Base-by-base conservation (phyloP, 1,140 invertebrate genomes). In the Danaus plexippus region DNA sequence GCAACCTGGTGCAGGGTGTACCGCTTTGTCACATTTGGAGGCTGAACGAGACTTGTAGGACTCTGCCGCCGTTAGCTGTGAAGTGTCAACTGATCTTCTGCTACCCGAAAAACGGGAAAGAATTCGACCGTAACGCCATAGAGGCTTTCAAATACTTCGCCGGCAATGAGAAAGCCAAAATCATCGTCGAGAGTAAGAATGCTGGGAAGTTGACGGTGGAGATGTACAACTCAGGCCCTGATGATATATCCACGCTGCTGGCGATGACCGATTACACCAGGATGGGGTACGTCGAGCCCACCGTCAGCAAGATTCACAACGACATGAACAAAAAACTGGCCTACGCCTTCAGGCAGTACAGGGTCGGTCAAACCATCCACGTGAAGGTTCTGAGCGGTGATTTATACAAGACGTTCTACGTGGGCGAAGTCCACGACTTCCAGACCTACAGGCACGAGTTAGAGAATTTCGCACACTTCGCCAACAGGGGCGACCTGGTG, bases 221-320 rank as follows among this genome's bases (percentile, higher is more conserved):
- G 9, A 46, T 61, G n/a, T 51, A 41, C 13, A 61, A 61, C 22
- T 42, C 53, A 43, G 47, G 32, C 48, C 59, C 59, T 5, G 41
- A 56, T 18, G 59, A 61, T 15, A 57, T 61, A 15, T 32, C 49
- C n/a, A 61, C 59, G 42, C 48, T 61, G 8, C 15, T 61, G 15
- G 54, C 50, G 9, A 46, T 56, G 9, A 57, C 48, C 52, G 49
- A 22, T 11, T 61, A 41, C 52, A 48, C 54, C 1, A 57, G 54
- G n/a, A 40, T 57, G 11, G 49, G 59, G 11, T 57, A 48, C 48
- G 32, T 22, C 11, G 22, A 43, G 11, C 32, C 45, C 47, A 18
- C 4, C 13, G 44, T 59, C 7, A 63, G 18, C 47, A 59, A 43
- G 11, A 2, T 57, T 7, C 5, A 12, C 7, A 43, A 41, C 10